Conservation (phyloP, 2,113 vertebrate genomes). For the Mixornis gularis region DNA sequence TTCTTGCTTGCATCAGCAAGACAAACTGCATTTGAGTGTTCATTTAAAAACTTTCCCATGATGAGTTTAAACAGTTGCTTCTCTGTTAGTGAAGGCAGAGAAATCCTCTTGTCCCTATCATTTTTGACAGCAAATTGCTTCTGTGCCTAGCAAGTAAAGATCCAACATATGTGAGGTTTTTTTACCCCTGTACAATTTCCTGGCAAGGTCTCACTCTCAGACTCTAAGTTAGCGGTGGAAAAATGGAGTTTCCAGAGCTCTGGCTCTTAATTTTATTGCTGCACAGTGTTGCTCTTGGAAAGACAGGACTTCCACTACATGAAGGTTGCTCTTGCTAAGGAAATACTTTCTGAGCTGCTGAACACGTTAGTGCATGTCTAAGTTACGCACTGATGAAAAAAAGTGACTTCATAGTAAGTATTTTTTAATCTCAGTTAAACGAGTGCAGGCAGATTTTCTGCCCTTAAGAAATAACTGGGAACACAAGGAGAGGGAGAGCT, state of each 20-base stretch:
- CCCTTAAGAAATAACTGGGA: constrained; percentile 32
- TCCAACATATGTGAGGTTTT: neutral
- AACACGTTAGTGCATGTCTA: constrained; percentile 16
- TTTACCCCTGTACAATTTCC: neutral
- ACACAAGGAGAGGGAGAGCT: neutral
- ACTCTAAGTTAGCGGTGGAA: neutral
- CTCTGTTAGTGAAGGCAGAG: neutral
- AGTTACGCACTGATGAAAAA: constrained; percentile 19
- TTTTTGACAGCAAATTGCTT: constrained; percentile 9
- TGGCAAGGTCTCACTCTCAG: neutral
- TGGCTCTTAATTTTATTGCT: constrained; percentile 40
- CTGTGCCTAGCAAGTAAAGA: neutral
- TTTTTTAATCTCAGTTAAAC: no score
- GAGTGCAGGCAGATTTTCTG: neutral
- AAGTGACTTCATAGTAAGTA: constrained; percentile 19
- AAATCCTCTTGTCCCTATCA: neutral
- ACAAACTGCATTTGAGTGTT: neutral
- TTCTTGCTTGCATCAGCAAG: constrained; percentile 2
- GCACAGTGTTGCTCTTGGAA: constrained; percentile 37
- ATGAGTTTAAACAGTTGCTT: neutral
- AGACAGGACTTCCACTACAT: constrained; percentile 35
- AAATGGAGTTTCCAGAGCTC: constrained; percentile 39
- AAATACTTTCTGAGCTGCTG: constrained; percentile 34
- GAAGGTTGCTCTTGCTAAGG: constrained; percentile 5
- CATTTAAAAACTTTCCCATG: neutral